A percentile compares a stretch with the other conserved stretches of the same genome.
Evolutionary conservation across 1,140 invertebrate species (phyloP).

Genomic region (Heliothis virescens): DNA sequence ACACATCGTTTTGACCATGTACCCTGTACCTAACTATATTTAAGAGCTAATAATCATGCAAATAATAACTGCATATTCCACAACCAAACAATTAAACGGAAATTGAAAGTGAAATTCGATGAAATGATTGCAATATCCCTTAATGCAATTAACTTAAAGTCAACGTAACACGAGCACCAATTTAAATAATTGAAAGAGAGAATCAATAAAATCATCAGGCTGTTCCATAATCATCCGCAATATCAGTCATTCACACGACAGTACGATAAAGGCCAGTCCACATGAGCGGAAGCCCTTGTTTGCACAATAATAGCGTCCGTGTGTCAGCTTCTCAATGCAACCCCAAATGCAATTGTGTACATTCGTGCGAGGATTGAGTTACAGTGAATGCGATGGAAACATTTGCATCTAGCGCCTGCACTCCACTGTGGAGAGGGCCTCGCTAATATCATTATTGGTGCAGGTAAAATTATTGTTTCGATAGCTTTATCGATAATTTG

Average conservation of each 20-base stretch:
- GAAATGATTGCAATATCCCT: background rate
- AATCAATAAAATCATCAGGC: slow-evolving; percentile 43
- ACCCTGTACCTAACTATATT: background rate
- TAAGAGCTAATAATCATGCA: slow-evolving; percentile 28
- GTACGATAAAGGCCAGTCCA: slow-evolving; percentile 51
- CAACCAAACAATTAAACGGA: background rate
- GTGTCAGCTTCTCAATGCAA: slow-evolving; percentile 77
- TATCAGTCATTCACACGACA: slow-evolving; percentile 47
- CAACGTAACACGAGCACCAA: slow-evolving; percentile 29
- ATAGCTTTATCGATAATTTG: background rate
- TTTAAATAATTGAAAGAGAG: slow-evolving; percentile 34
- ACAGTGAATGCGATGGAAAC: slow-evolving; percentile 80
- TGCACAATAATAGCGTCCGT: slow-evolving; percentile 75
- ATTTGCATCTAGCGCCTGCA: slow-evolving; percentile 68
- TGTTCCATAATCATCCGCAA: slow-evolving; percentile 41
- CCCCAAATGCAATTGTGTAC: slow-evolving; percentile 85
- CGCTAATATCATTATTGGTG: slow-evolving; percentile 37
- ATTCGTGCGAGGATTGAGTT: slow-evolving; percentile 83
- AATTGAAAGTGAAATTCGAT: background rate
- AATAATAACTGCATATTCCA: background rate
- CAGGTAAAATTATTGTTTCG: slow-evolving; percentile 32
- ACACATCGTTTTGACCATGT: slow-evolving; percentile 58
- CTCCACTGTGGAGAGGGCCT: slow-evolving; percentile 25
- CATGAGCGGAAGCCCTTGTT: slow-evolving; percentile 69
- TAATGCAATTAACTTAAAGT: slow-evolving; percentile 10